A percentile compares a stretch with the other conserved stretches of the same genome.
These are phyloP conservation scores for Augiades crinisus DNA, from an alignment of 2,888 invertebrate genomes.

Conservation along the genomic window DNA sequence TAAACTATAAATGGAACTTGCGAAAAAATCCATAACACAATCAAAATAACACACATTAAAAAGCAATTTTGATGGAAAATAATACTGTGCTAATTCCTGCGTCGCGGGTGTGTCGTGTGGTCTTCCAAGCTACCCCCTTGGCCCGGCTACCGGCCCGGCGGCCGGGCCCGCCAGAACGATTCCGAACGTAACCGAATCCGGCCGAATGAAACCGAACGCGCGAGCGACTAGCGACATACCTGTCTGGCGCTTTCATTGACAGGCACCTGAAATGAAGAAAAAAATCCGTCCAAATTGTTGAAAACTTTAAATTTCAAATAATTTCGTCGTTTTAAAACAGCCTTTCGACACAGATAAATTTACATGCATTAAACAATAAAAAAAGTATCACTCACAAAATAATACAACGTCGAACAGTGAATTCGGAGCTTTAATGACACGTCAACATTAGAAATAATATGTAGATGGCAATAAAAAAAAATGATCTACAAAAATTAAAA, in stretches of 20 bases:
- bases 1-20: conserved; percentile 38
- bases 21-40: conserved; percentile 46
- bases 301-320: conserved; percentile 77
- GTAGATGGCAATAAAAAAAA: conserved; percentile 42
- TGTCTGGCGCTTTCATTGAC: conserved; percentile 88
- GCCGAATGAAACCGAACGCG: conserved; percentile 74
- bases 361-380: conserved; percentile 64
- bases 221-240: conserved; percentile 82
- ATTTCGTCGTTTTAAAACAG: conserved; percentile 44
- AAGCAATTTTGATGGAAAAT: conserved; percentile 73
- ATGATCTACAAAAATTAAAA: conserved; percentile 70
- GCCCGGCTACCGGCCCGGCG: conserved; percentile 59
- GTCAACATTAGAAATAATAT: conserved; percentile 5
- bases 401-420: conserved; percentile 1
- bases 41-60: conserved; percentile 73
- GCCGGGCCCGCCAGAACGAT: conserved; percentile 67
- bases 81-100: conserved; percentile 73
- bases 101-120: conserved; percentile 75
- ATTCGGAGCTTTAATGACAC: background rate
- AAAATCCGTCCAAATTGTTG: conserved; percentile 84
- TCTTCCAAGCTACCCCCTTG: conserved; percentile 79
- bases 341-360: conserved; percentile 75
- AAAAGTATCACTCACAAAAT: background rate
- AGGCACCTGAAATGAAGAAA: conserved; percentile 88
- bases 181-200: conserved; percentile 72